Percentiles rank a stretch among this genome's conserved stretches.
Conservation (phyloP, 2,888 invertebrate species). For the Agrochola macilenta region DNA sequence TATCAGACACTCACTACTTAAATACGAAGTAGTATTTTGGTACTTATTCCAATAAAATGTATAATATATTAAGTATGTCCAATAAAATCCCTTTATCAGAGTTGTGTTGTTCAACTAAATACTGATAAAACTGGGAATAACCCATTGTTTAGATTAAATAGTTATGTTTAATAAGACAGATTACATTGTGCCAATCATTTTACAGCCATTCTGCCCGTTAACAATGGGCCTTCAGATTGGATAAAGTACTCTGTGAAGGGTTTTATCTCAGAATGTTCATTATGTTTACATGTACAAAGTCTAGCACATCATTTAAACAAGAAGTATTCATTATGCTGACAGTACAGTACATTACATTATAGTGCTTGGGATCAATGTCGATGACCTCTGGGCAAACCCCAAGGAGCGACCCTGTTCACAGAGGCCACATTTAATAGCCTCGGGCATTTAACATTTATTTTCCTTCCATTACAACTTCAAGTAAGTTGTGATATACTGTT, state of each 20-base stretch:
- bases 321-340: slow-evolving; percentile 1
- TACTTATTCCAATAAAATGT: slow-evolving; percentile 22
- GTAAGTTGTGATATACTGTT: slow-evolving; percentile 14
- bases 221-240: neutral
- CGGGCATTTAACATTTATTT: slow-evolving; percentile 24
- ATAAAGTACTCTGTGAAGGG: neutral
- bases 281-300: neutral
- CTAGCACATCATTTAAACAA: neutral
- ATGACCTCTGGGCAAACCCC: slow-evolving; percentile 49
- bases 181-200: slow-evolving; percentile 20
- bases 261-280: neutral
- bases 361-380: slow-evolving; percentile 28
- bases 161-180: slow-evolving; percentile 29
- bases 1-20: neutral
- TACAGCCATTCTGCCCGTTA: neutral
- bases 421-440: slow-evolving; percentile 9
- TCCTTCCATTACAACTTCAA: slow-evolving; percentile 25
- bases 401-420: slow-evolving; percentile 20
- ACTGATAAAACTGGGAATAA: slow-evolving; percentile 51
- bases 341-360: slow-evolving; percentile 5
- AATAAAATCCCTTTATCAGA: slow-evolving; percentile 40
- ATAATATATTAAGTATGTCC: slow-evolving; percentile 24
- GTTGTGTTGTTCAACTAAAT: slow-evolving; percentile 27
- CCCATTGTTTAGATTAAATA: slow-evolving; percentile 36
- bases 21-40: neutral